Evolutionary conservation across 2,797 vertebrate species (phyloP).

Genomic region (Rhabdophis nuchalis): DNA sequence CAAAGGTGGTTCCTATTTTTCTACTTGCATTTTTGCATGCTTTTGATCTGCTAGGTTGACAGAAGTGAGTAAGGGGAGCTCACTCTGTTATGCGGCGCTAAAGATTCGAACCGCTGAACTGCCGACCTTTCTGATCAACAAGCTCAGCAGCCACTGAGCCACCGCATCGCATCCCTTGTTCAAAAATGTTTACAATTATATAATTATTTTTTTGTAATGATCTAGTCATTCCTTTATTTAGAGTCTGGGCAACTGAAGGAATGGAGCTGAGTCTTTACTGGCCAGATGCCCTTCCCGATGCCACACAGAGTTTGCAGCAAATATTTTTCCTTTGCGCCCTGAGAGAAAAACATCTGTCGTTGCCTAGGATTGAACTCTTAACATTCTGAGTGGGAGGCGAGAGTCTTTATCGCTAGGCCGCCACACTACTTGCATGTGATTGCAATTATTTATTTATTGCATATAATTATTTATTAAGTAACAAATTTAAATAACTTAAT

Average conservation of each 20-base stretch:
- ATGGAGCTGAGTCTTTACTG: not conserved
- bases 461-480: not conserved
- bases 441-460: not conserved
- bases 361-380: not conserved
- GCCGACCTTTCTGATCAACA: too few relatives aligned
- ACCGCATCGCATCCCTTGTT: too few relatives aligned
- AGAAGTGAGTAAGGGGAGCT: too few relatives aligned
- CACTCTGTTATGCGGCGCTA: too few relatives aligned
- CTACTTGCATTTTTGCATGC: too few relatives aligned
- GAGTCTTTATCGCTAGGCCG: not conserved
- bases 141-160: too few relatives aligned
- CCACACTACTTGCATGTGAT: not conserved
- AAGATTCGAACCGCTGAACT: too few relatives aligned
- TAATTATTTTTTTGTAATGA: not conserved
- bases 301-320: not conserved
- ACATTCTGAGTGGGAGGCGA: not conserved
- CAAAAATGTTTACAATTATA: not conserved
- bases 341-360: not conserved
- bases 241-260: rapidly evolving
- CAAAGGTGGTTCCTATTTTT: too few relatives aligned
- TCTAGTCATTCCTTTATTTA: not conserved
- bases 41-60: too few relatives aligned
- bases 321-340: not conserved
- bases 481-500: not conserved
- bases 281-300: not conserved